phyloP scores from a whole-genome alignment of 30 jellyfish, hydroid and myxozoan species.

The Catostylus mosaicus region DNA sequence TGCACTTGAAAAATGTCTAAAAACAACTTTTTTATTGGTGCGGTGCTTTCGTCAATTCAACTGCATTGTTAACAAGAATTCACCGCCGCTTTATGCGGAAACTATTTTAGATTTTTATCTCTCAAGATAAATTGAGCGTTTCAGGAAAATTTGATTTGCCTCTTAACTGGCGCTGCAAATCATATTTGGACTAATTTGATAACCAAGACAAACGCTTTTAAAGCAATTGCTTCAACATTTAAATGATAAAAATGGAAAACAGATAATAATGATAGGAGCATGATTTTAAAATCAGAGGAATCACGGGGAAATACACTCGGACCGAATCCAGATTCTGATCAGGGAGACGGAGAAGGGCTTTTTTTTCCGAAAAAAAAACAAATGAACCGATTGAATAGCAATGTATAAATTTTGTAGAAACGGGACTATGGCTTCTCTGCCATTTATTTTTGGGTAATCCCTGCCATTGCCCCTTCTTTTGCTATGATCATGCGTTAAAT shows the following conservation, averaged over 20 bases:
- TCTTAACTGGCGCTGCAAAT: constrained; percentile 16
- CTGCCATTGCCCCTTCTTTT: too few species aligned
- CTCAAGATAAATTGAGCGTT: not conserved
- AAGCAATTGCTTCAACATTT: not conserved
- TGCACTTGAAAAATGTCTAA: not conserved
- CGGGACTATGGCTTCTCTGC: too few species aligned
- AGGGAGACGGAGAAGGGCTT: not conserved
- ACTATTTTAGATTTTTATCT: not conserved
- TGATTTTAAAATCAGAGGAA: not conserved
- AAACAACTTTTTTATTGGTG: not conserved
- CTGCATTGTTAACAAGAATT: too few species aligned
- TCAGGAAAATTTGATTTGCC: not conserved
- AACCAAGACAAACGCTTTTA: not conserved
- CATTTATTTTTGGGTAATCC: too few species aligned
- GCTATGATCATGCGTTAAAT: too few species aligned
- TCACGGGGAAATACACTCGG: not conserved
- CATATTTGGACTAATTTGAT: not conserved
- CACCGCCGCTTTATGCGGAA: not conserved
- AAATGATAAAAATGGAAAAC: not conserved
- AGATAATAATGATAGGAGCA: not conserved
- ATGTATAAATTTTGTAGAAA: too few species aligned
- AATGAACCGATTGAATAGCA: too few species aligned
- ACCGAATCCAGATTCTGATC: not conserved
- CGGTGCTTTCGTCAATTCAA: not conserved
- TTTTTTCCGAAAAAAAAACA: not conserved